A percentile compares a stretch with the other conserved stretches of the same genome.
phyloP scores from a whole-genome alignment of 2,888 invertebrate genomes.

The Sinodicranocentrus sp. region DNA sequence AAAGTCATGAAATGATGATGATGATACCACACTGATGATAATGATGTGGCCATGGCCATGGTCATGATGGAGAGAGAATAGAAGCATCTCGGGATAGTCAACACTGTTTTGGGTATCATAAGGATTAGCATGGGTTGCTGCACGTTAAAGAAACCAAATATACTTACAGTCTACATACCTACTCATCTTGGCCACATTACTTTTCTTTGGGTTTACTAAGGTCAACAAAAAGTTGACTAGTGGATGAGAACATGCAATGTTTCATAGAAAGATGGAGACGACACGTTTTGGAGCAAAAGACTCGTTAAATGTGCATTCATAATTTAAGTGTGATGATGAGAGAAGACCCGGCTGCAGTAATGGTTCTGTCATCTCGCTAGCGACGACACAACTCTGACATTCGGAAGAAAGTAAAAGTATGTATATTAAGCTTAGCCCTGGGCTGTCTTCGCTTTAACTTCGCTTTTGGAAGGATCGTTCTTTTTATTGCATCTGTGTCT shows the following conservation, averaged over 20 bases:
- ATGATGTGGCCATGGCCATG: constrained; percentile 53
- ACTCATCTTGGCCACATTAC: no score
- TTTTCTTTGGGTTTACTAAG: constrained; percentile 1
- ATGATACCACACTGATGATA: constrained; percentile 28
- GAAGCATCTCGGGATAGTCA: no score
- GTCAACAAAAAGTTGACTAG: constrained; percentile 26
- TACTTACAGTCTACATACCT: not conserved
- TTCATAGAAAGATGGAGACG: not conserved
- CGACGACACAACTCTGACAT: constrained; percentile 2
- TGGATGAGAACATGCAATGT: not conserved
- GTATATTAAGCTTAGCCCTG: not conserved
- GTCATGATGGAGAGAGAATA: not conserved
- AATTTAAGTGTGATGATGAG: constrained; percentile 51
- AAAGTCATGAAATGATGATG: constrained; percentile 35
- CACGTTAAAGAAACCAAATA: not conserved
- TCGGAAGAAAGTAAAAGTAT: not conserved
- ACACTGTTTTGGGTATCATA: no score
- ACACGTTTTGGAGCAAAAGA: not conserved
- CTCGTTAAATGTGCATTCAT: constrained; percentile 61
- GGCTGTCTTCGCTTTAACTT: not conserved
- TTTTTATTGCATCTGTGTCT: constrained; percentile 52
- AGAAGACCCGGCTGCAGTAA: constrained; percentile 1
- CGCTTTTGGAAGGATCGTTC: not conserved
- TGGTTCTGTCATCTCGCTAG: not conserved
- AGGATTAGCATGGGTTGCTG: not conserved